Percentiles rank a stretch among this genome's conserved stretches.
Evolutionary conservation across 1,140 invertebrate genomes (phyloP).

Genomic region (Marisa cornuarietis): DNA sequence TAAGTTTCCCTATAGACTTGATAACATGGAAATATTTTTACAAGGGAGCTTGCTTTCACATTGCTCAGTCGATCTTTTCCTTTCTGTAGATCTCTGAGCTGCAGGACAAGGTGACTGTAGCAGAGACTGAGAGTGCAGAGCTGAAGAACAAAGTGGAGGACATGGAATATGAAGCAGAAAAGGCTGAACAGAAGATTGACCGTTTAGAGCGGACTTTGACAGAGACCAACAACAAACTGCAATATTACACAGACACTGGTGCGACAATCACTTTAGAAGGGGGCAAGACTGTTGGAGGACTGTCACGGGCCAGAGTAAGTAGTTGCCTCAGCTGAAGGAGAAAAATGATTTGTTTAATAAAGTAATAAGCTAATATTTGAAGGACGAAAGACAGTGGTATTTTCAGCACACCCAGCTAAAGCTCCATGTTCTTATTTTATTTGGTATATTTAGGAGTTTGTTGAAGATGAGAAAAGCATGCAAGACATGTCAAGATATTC

Average conservation of each 20-base stretch:
- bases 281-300: slow-evolving; percentile 53
- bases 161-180: slow-evolving; percentile 91
- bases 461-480: no score
- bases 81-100: slow-evolving; percentile 80
- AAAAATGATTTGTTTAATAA: no score
- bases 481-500: no score
- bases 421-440: no score
- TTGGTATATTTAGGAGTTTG: no score
- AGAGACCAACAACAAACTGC: slow-evolving; percentile 87
- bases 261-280: slow-evolving; percentile 55
- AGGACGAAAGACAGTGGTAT: no score
- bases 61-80: background rate
- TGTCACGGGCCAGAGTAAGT: slow-evolving; percentile 57
- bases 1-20: no score
- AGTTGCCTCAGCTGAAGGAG: no score
- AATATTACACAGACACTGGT: slow-evolving; percentile 59
- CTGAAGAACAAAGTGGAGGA: slow-evolving; percentile 96
- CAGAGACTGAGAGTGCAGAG: slow-evolving; percentile 94
- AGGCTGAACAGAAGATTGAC: slow-evolving; percentile 81
- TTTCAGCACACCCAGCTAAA: no score
- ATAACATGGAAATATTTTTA: background rate
- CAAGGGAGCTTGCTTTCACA: background rate
- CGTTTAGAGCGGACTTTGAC: slow-evolving; percentile 77
- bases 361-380: no score
- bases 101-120: slow-evolving; percentile 88